Evolutionary conservation across 2,113 vertebrate genomes (phyloP).

Genomic region (Leiothrix lutea): DNA sequence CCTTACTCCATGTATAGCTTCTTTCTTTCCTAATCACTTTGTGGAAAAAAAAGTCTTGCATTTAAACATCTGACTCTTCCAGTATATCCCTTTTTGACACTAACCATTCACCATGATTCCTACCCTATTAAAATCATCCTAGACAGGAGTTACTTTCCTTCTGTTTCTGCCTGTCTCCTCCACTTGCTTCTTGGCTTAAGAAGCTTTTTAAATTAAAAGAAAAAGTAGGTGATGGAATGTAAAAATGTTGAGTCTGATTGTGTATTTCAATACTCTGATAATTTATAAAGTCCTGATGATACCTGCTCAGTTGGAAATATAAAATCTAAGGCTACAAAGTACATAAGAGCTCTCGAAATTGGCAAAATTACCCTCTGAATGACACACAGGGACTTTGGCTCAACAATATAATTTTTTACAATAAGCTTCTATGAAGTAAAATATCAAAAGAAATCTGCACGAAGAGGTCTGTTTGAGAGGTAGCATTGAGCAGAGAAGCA

Average conservation of each 20-base stretch:
- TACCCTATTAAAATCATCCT: neutral
- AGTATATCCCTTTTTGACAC: neutral
- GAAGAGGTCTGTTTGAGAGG: neutral
- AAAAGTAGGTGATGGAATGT: neutral
- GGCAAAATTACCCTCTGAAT: neutral
- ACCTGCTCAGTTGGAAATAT: neutral
- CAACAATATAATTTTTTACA: conserved; percentile 3
- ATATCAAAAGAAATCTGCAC: neutral
- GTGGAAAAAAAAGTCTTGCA: neutral
- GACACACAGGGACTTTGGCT: neutral
- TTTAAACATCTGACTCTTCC: neutral
- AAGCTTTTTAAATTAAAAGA: neutral
- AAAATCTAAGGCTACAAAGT: neutral
- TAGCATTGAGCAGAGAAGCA: neutral
- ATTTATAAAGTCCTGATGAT: neutral
- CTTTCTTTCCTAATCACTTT: neutral
- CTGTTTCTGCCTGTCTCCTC: neutral
- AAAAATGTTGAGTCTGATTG: neutral
- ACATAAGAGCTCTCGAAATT: neutral
- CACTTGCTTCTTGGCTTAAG: neutral
- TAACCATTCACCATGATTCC: neutral
- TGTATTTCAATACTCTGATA: neutral
- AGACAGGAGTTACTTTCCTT: neutral
- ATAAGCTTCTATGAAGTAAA: neutral
- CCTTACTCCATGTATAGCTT: neutral